A percentile compares a stretch with the other conserved stretches of the same genome.
These are phyloP conservation scores for Noctua comes DNA, from an alignment of 2,888 invertebrate species.

Conservation along the genomic window DNA sequence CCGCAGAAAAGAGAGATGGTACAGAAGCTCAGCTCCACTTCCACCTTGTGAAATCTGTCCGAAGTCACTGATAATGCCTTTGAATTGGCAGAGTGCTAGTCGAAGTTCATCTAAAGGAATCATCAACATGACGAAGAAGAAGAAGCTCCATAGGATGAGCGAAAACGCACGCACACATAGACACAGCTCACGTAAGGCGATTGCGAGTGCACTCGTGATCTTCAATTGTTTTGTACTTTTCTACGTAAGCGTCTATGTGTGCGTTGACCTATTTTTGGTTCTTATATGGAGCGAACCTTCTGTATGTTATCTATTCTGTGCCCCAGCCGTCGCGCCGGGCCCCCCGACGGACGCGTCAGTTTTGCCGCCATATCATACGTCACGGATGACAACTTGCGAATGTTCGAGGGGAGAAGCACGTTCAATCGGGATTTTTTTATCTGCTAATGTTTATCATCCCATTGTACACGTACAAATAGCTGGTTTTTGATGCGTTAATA, in stretches of 20 bases:
- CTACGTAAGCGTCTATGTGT: neutral
- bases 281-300: neutral
- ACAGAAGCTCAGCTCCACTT: conserved; percentile 3
- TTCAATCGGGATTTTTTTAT: conserved; percentile 37
- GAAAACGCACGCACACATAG: neutral
- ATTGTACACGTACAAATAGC: conserved; percentile 48
- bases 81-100: neutral
- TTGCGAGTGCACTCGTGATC: neutral
- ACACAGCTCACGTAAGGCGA: neutral
- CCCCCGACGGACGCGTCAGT: conserved; percentile 52
- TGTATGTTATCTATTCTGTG: conserved; percentile 7
- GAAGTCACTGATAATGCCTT: neutral
- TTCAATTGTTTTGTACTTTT: neutral
- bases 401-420: conserved; percentile 47
- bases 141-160: neutral
- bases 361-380: conserved; percentile 61
- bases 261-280: neutral
- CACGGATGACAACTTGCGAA: conserved; percentile 61
- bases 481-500: conserved; percentile 42
- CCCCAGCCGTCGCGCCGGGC: neutral
- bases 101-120: too few species aligned
- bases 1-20: neutral
- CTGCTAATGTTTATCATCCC: conserved; percentile 48
- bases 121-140: neutral
- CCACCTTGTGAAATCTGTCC: neutral